These are phyloP conservation scores for Hirundo rustica DNA, from an alignment of 2,797 vertebrate species.

Conservation along the genomic window DNA sequence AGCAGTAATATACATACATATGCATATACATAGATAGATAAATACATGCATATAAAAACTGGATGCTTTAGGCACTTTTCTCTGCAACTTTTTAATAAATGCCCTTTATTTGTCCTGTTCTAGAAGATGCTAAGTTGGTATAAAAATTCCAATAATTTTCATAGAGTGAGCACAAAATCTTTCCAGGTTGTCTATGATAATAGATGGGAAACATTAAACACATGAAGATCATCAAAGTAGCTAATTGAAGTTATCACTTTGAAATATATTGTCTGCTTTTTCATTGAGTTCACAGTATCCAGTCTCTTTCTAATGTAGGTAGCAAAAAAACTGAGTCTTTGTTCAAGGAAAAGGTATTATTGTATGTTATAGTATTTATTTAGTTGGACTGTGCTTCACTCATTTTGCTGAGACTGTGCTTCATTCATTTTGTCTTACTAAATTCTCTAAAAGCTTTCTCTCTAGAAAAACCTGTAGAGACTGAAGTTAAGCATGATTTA, in stretches of 20 bases:
- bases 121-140: neutral
- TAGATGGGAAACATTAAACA: neutral
- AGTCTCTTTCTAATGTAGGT: neutral
- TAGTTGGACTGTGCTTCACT: neutral
- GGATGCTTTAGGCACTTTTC: neutral
- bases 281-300: neutral
- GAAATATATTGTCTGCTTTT: neutral
- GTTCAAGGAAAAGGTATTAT: neutral
- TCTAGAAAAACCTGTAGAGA: neutral
- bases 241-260: neutral
- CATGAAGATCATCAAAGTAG: neutral
- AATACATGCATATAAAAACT: neutral
- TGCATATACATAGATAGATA: neutral
- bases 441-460: neutral
- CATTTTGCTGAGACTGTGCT: neutral
- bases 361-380: neutral
- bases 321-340: neutral
- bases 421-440: neutral
- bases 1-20: neutral
- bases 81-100: neutral
- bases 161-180: neutral
- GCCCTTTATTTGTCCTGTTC: neutral
- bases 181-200: neutral
- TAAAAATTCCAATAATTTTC: neutral
- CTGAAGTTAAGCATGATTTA: neutral